Evolutionary conservation across 2,888 invertebrate genomes (phyloP), one percentile per base, ranked within the genome.

Genomic region (Drosophila kambysellisi): DNA sequence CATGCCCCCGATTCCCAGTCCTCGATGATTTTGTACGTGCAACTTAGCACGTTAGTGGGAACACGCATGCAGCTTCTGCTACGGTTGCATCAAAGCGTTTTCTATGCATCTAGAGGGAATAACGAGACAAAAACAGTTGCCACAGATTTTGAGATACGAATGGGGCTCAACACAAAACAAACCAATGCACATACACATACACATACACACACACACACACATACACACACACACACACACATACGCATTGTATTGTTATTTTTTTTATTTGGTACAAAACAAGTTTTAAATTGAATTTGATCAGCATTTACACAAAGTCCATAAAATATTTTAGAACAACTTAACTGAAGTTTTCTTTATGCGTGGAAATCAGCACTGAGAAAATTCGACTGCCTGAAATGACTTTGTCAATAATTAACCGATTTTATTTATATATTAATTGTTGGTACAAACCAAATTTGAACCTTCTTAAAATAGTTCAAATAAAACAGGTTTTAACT

Each of bases 21-120:
- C 37, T 29, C 56, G 43, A 32, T 59, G 46, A 32, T 37, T 32
- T 25, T 17, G 64, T 50, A 68, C 69, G 54, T 64, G 83, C 60
- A 50, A 69, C 54, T 74, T 69, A 30, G 15, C 29, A 57, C n/a
- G 39, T 41, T 62, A 52, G 64, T 48, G 56, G 53, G 46, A 52
- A 39, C 67, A 43, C 58, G 51, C 58, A 37, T 57, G 74, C 71
- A 52, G 12, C 30, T 41, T 37, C 37, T 33, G 33, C n/a, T 35
- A 37, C 15, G 54, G 35, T 48, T 52, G 56, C 64, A 71, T 71
- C 57, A 64, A 57, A 41, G 56, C 52, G 33, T 41, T 37, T 51
- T 29, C 12, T 15, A 15, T 33, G 58, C 46, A 51, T 48, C 30
- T 51, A 20, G 32, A 41, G 33, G 17, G 30, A 37, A 30, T 70